Percentiles rank a stretch among this genome's conserved stretches.
Evolutionary conservation across 2,797 vertebrate genomes (phyloP).

Genomic region (Poeciliopsis turneri): DNA sequence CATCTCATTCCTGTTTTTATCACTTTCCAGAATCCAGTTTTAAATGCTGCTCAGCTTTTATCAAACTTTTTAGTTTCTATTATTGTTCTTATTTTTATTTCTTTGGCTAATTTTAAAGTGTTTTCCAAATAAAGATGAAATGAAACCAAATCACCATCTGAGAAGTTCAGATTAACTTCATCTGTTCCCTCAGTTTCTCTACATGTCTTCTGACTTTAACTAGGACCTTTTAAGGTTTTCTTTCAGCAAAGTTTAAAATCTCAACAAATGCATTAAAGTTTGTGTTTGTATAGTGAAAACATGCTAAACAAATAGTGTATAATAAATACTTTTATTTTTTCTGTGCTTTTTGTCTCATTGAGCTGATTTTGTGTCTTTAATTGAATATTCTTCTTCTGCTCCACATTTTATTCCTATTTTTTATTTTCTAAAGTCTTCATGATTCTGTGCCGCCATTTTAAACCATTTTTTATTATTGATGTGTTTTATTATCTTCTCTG

Average conservation of each 20-base stretch:
- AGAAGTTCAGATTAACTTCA: too few species aligned
- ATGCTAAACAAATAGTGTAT: background rate
- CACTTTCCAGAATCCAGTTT: too few species aligned
- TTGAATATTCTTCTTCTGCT: background rate
- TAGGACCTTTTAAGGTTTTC: background rate
- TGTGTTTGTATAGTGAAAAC: background rate
- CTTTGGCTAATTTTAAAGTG: too few species aligned
- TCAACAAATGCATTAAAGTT: background rate
- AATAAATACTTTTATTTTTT: background rate
- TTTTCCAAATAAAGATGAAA: too few species aligned
- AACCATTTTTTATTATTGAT: background rate
- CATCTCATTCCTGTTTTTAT: too few species aligned
- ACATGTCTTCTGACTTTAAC: background rate
- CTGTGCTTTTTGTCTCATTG: background rate
- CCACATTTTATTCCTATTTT: background rate
- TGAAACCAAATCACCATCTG: too few species aligned
- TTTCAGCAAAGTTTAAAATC: background rate
- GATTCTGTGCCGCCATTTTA: background rate
- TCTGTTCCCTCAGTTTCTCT: background rate
- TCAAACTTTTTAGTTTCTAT: too few species aligned
- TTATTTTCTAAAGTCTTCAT: background rate
- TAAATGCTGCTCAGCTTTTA: too few species aligned
- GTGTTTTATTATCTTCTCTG: background rate
- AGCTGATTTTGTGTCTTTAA: background rate
- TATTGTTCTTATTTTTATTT: too few species aligned